A percentile compares a stretch with the other conserved stretches of the same genome.
These are phyloP conservation scores for Drosophila rufa DNA, from an alignment of 1,140 invertebrate genomes.

Conservation along the genomic window DNA sequence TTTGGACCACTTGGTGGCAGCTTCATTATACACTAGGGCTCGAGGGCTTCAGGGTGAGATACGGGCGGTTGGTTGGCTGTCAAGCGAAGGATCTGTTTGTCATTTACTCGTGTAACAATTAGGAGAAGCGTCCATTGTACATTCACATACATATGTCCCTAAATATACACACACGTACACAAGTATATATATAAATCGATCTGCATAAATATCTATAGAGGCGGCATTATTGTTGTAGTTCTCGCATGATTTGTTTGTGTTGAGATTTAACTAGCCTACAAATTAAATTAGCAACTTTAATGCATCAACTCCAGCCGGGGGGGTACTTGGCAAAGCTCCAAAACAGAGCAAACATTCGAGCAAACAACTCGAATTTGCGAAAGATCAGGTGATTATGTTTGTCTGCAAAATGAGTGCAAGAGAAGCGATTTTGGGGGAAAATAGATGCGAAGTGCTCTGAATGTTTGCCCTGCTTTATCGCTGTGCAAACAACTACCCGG, in stretches of 20 bases:
- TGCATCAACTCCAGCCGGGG: conserved; percentile 15
- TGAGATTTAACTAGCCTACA: conserved; percentile 79
- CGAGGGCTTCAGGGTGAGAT: conserved; percentile 6
- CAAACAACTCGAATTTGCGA: not conserved
- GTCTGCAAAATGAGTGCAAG: not conserved
- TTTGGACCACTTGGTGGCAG: conserved; percentile 55
- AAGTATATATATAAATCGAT: conserved; percentile 71
- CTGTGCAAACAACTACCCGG: not conserved
- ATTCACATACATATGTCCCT: conserved; percentile 59
- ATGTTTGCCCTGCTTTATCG: conserved; percentile 21
- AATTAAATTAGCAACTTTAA: conserved; percentile 71
- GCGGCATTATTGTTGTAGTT: conserved; percentile 81
- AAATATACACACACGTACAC: conserved; percentile 51
- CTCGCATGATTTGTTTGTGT: conserved; percentile 64
- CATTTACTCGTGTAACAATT: conserved; percentile 62
- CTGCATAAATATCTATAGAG: conserved; percentile 79
- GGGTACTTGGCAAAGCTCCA: not conserved
- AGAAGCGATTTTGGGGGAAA: not conserved
- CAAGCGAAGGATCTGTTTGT: conserved; percentile 23
- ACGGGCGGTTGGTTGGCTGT: conserved; percentile 10
- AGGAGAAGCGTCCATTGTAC: conserved; percentile 53
- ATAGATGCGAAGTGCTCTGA: not conserved
- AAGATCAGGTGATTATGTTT: conserved; percentile 14
- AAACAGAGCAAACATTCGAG: conserved; percentile 17
- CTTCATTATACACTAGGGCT: conserved; percentile 52